Percentiles rank a stretch among this genome's conserved stretches.
Conservation (phyloP, 2,888 invertebrate species). For the Mechanitis mazaeus region DNA sequence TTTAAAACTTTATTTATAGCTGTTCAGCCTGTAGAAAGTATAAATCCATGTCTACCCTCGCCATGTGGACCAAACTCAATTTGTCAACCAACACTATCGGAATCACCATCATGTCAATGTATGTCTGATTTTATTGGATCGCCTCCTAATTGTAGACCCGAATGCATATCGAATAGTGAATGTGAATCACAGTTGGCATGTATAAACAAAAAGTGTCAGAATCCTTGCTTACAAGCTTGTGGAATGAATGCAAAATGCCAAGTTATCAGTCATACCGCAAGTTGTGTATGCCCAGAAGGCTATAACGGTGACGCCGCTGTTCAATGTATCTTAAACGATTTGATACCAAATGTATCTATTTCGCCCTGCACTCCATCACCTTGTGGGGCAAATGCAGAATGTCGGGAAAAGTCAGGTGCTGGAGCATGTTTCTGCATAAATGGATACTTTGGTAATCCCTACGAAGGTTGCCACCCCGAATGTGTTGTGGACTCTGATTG, state of each 20-base stretch:
- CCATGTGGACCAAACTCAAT: constrained; percentile 86
- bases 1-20: constrained; percentile 35
- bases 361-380: constrained; percentile 79
- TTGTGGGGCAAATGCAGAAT: constrained; percentile 80
- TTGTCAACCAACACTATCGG: constrained; percentile 75
- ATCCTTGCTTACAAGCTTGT: constrained; percentile 85
- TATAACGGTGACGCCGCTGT: constrained; percentile 86
- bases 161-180: constrained; percentile 84
- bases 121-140: constrained; percentile 80
- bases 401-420: constrained; percentile 74
- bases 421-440: constrained; percentile 82
- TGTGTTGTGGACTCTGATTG: constrained; percentile 85
- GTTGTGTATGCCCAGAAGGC: constrained; percentile 82
- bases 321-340: constrained; percentile 68
- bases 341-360: constrained; percentile 44
- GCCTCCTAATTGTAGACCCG: constrained; percentile 84
- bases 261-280: constrained; percentile 84
- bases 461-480: constrained; percentile 85
- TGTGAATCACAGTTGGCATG: constrained; percentile 82
- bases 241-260: constrained; percentile 84
- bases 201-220: constrained; percentile 84
- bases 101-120: constrained; percentile 83
- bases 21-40: constrained; percentile 45
- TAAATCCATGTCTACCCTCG: constrained; percentile 83
- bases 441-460: constrained; percentile 87